Evolutionary conservation across 2,888 invertebrate genomes (phyloP), one percentile per base, ranked within the genome.

Genomic region (Cephus rjabovi): DNA sequence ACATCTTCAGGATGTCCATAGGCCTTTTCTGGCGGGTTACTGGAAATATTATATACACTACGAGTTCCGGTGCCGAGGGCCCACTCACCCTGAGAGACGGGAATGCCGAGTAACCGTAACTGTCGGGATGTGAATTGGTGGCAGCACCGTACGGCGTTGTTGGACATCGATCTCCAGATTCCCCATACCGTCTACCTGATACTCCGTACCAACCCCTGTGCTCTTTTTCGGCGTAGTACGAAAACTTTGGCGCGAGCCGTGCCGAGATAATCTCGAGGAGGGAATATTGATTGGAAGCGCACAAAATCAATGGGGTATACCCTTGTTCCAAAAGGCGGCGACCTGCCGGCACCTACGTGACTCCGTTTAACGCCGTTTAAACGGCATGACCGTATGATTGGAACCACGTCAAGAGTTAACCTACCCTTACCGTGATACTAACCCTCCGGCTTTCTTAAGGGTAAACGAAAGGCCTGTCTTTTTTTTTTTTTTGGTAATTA

Each of bases 71-170:
- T 23, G 31, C 31, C 35, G 73, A 12, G 78, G 76, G 75, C 37
- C 75, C 75, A 11, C 1, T 11, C 33, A 11, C 1, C 30, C 1
- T 11, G 33, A 40, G 76, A 70, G 74, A 75, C 81, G 75, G 34
- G 69, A 79, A 77, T 81, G 81, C 75, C 75, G 78, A 23, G 78
- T 79, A 81, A 84, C 78, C 79, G 82, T 82, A 83, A 82, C 81
- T 84, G 77, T 78, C 77, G 82, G 81, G 81, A 83, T 82, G 76
- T 76, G 80, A 78, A 77, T 81, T 79, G 88, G 75, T 85, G 88
- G 88, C 89, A 87, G 84, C 88, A 89, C 87, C 83, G 84, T 84
- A 86, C 88, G 81, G 86, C 79, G 81, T 81, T 82, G 81, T 81
- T 82, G 85, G 82, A 82, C 87, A 89, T 88, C 88, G 87, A 87